phyloP scores from a whole-genome alignment of 2,113 vertebrate species.

The Daboia siamensis region DNA sequence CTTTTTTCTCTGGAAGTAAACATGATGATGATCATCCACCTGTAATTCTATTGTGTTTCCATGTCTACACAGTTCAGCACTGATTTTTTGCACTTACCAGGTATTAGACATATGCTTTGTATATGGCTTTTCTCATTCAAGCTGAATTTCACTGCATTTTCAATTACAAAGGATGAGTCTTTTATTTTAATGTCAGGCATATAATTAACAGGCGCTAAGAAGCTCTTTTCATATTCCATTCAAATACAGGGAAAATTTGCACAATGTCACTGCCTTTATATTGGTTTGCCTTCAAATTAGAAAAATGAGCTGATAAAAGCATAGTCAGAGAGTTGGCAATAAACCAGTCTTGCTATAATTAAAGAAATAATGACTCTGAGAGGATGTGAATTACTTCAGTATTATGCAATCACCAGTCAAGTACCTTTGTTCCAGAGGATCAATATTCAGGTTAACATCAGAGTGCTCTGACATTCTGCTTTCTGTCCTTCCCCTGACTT shows the following conservation, averaged over 20 bases:
- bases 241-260: constrained; percentile 4
- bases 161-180: not conserved
- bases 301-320: constrained; percentile 22
- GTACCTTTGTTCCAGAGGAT: constrained; percentile 13
- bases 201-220: not conserved
- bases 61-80: not conserved
- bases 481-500: constrained; percentile 24
- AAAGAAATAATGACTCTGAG: not conserved
- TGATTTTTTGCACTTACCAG: not conserved
- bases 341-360: constrained; percentile 8
- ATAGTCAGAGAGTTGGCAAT: not conserved
- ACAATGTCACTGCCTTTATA: not conserved
- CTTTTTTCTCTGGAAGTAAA: not conserved
- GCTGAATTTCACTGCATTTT: constrained; percentile 10
- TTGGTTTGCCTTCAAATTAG: constrained; percentile 12
- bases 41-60: not conserved
- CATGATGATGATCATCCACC: accelerated
- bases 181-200: not conserved
- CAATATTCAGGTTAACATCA: constrained; percentile 15
- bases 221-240: constrained; percentile 1
- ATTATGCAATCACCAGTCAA: constrained; percentile 6
- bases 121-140: not conserved
- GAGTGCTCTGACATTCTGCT: constrained; percentile 4
- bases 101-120: not conserved
- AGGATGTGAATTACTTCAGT: constrained; percentile 6